Evolutionary conservation across 92 coral and sea anemone species (phyloP).

Genomic region (Actinostola sp.): DNA sequence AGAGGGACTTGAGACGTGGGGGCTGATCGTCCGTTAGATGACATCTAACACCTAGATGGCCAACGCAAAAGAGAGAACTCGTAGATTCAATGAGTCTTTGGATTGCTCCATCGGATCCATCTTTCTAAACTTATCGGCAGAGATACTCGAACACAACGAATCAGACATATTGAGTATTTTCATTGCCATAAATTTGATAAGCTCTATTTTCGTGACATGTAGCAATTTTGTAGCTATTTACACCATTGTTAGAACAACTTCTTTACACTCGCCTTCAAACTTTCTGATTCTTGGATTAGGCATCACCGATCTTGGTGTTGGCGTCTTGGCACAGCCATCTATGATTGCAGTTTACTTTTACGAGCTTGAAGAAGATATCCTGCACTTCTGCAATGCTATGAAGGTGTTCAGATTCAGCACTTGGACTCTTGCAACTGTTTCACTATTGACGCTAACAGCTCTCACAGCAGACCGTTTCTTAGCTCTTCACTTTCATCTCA

Average conservation of each 20-base stretch:
- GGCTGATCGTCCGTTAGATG: no score
- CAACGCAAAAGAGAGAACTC: no score
- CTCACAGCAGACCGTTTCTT: constrained; percentile 20
- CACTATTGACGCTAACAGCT: constrained; percentile 1
- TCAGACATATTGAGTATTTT: not conserved
- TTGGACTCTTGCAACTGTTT: constrained; percentile 4
- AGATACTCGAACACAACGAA: not conserved
- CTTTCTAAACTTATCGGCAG: no score
- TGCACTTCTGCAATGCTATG: not conserved
- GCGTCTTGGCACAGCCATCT: not conserved
- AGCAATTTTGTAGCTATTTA: constrained; percentile 1
- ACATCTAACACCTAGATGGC: no score
- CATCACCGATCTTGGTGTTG: constrained; percentile 26
- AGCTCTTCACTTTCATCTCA: constrained; percentile 12
- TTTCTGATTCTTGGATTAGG: constrained; percentile 14
- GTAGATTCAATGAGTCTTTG: no score
- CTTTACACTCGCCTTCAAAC: constrained; percentile 14
- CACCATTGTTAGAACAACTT: constrained; percentile 9
- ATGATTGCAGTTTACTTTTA: not conserved
- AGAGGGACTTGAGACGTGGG: no score
- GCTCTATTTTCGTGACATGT: not conserved
- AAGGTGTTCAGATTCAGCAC: not conserved
- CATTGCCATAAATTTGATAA: not conserved
- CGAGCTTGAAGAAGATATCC: not conserved
- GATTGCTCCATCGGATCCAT: no score